Evolutionary conservation across 2,797 vertebrate species (phyloP).

Genomic region (Sparidentex hasta): DNA sequence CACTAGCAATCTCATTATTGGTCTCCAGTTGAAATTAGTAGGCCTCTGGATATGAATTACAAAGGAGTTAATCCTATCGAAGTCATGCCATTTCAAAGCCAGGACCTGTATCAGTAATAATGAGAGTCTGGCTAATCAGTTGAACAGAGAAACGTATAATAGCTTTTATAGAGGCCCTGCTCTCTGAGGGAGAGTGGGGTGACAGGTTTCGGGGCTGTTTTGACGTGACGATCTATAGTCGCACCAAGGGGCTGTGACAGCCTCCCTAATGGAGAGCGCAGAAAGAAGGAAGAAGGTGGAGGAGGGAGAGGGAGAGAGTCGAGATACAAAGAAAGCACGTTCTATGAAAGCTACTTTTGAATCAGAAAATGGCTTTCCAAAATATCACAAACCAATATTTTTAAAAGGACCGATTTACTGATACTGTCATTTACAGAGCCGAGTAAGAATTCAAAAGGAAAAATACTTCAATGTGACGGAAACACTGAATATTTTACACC

Average conservation of each 20-base stretch:
- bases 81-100: conserved; percentile 68
- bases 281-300: conserved; percentile 18
- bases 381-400: conserved; percentile 28
- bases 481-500: conserved; percentile 11
- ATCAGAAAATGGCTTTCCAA: background rate
- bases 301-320: background rate
- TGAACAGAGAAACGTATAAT: conserved; percentile 77
- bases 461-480: conserved; percentile 6
- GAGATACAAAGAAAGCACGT: conserved; percentile 11
- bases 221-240: conserved; percentile 81
- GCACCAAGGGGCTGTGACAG: conserved; percentile 76
- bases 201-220: conserved; percentile 78
- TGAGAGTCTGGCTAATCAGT: conserved; percentile 78
- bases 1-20: conserved; percentile 49
- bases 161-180: conserved; percentile 71
- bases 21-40: conserved; percentile 53
- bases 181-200: conserved; percentile 62
- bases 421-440: conserved; percentile 18
- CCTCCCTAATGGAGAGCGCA: conserved; percentile 78
- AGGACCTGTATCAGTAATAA: conserved; percentile 73
- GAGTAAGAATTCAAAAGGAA: conserved; percentile 14
- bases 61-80: conserved; percentile 70
- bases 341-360: conserved; percentile 30
- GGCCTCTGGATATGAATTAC: conserved; percentile 66
- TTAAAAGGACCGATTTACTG: conserved; percentile 24